Percentiles rank a stretch among this genome's conserved stretches.
These are phyloP conservation scores for Echinometra lucunter DNA, from an alignment of 53 echinoderm and acorn worm species.

Conservation along the genomic window DNA sequence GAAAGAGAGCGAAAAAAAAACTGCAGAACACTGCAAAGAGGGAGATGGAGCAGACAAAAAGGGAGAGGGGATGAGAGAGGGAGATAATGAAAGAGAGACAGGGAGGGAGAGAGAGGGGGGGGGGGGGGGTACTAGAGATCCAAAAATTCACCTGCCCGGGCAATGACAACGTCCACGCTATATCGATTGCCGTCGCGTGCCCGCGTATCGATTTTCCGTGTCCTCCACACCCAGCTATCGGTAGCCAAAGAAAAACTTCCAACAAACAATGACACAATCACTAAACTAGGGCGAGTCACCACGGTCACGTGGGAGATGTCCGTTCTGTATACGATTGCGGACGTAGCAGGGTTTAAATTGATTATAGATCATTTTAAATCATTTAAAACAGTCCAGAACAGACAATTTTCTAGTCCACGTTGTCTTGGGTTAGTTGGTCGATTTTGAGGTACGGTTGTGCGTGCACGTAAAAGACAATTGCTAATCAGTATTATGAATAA, in stretches of 20 bases:
- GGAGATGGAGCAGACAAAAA: neutral
- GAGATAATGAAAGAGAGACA: neutral
- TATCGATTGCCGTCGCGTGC: constrained; percentile 27
- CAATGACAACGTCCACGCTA: neutral
- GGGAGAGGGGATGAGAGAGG: neutral
- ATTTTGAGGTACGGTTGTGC: neutral
- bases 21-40: neutral
- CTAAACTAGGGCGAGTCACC: neutral
- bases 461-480: neutral
- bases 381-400: neutral
- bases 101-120: neutral
- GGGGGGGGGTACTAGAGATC: neutral
- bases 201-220: constrained; percentile 9
- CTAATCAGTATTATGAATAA: constrained; percentile 7
- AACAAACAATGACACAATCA: too few species aligned
- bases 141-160: neutral
- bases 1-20: neutral
- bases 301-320: neutral
- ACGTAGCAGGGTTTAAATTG: neutral
- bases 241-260: neutral
- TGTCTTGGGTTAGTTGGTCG: neutral
- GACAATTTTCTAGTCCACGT: neutral
- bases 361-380: neutral
- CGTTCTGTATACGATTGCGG: neutral
- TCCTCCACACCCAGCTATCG: neutral